Conservation (phyloP, 2,113 vertebrate genomes). For the Meriones unguiculatus region DNA sequence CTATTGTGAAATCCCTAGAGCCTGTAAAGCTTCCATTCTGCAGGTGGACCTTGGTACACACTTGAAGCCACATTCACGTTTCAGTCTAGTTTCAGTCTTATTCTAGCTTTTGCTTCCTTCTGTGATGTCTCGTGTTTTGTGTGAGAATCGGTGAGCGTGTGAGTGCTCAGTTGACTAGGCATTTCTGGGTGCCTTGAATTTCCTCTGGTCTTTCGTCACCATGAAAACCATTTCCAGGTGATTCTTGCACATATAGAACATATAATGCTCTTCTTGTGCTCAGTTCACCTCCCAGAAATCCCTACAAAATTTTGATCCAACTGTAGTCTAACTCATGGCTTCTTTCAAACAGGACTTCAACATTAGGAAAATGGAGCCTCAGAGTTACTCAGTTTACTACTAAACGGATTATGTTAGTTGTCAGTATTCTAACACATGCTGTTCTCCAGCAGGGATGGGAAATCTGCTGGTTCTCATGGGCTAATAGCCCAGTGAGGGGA, state of each 20-base stretch:
- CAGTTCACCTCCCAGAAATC: background rate
- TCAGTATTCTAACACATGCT: background rate
- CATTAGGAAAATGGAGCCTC: background rate
- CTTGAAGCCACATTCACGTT: background rate
- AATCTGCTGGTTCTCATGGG: background rate
- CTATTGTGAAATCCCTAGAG: background rate
- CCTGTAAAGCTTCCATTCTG: background rate
- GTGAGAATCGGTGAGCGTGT: background rate
- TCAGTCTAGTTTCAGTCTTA: slow-evolving; percentile 2
- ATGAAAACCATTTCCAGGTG: background rate
- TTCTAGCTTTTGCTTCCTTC: background rate
- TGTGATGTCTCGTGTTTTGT: background rate
- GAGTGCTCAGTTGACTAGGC: background rate
- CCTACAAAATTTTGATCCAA: background rate
- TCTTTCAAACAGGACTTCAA: background rate
- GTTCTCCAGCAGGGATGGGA: background rate
- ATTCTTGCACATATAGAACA: background rate
- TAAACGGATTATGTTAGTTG: background rate
- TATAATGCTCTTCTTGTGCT: background rate
- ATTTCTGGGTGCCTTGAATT: background rate
- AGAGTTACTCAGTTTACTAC: background rate
- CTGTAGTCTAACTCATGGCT: background rate
- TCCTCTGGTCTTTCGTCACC: background rate
- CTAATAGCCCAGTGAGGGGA: background rate
- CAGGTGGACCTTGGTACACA: background rate